Base-by-base conservation (phyloP, 2,888 invertebrate species). In the Galerucella pusilla region DNA sequence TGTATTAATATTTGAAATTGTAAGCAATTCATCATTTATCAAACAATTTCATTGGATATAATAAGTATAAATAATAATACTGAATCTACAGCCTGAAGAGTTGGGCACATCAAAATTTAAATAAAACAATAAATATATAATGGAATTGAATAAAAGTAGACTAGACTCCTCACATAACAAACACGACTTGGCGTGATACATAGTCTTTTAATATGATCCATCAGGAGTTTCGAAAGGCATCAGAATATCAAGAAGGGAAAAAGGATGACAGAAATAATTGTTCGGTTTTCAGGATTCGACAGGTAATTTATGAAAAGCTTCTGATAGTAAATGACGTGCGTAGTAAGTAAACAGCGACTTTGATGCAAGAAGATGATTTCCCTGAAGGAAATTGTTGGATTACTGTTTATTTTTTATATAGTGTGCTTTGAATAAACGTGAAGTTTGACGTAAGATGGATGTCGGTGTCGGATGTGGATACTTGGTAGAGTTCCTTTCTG, bases 291-390 rank as follows among this genome's bases (percentile, higher is more conserved):
- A 57, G 25, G 25, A 54, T 59, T 20, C 46, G 59, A 57, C 68
- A 68, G 68, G 68, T 68, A 68, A 68, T 68, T 68, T 68, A 68
- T 68, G 59, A 68, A 57, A 54, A 68, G 54, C 59, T 25, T 28
- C 28, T 1, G 60, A 28, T 28, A 28, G 60, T 20, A 60, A 60
- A 60, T 60, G 60, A 60, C 60, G 60, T 60, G 60, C 60, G 28
- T 60, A 10, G 60, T 60, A 28, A 28, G 60, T 60, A 25, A 60
- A 60, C 60, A 60, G 60, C 14, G 28, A 28, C 16, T 60, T 60
- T 20, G 35, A 25, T 28, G 60, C 60, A 20, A 20, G 25, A 60
- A 60, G 60, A 25, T 28, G 60, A 60, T 60, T 49, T 25, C 49
- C 42, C 42, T 42, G 42, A 57, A 57, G 60, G 68, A 54, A 68